Base-by-base conservation (phyloP, 1,140 invertebrate species). In the Brachionus manjavacas region DNA sequence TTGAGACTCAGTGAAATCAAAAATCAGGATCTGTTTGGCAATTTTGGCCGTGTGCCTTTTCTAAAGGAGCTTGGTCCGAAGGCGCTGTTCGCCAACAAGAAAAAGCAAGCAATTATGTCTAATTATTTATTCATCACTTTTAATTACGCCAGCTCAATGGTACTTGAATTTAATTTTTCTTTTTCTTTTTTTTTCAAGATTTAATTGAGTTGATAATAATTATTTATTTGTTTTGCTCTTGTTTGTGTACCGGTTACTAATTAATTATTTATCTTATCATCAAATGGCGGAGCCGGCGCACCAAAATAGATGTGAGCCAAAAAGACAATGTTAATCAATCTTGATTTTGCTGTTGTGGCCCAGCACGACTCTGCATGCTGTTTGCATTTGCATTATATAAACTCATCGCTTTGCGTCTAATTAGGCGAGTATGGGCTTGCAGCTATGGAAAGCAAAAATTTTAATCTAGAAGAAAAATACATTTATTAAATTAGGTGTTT, bases 201-300 rank as follows among this genome's bases (percentile, higher is more conserved):
- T 72, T 72, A 16, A 20, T 9, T 41, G 31, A 72, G 68, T 72
- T 72, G 68, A 72, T 72, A 72, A 72, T 72, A 72, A 72, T 72
- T 72, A 72, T 72, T 72, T 72, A 72, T 72, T 72, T 72, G 68
- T 39, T 72, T 72, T 39, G 11, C 4, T 39, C 16, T 39, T 16
- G n/a, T 39, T 72, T 41, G 23, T 35, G 31, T 72, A 43, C 68
- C 68, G 68, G 68, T 72, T 72, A 72, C 16, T 72, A 72, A 72
- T 72, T 72, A 72, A 72, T 72, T 72, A 72, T 39, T 16, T 72
- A 72, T 72, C 68, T 16, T 68, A 72, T n/a, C 14, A 72, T 72
- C 9, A 72, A 41, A n/a, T 14, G 7, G 20, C 31, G 4, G 31
- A n/a, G 9, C 4, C 25, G 31, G 12, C 23, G n/a, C 14, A 31